Evolutionary conservation across 2,113 vertebrate genomes (phyloP).

Genomic region (Upupa epops): DNA sequence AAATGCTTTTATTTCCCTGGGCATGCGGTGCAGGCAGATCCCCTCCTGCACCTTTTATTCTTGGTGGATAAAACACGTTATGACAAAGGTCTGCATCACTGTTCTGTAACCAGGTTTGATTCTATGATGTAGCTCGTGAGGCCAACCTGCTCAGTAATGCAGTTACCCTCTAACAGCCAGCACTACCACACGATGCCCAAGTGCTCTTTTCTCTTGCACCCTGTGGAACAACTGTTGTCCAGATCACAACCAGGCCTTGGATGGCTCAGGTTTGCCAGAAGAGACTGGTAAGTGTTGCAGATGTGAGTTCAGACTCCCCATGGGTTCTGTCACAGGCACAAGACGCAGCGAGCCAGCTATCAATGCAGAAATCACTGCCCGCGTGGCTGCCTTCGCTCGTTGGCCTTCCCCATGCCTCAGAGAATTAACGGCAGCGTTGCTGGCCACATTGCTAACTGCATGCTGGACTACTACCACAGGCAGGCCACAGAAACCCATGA

Average conservation of each 20-base stretch:
- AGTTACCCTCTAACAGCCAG: neutral
- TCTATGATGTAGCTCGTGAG: neutral
- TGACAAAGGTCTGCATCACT: neutral
- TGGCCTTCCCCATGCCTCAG: neutral
- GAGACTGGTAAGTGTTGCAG: neutral
- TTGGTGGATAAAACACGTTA: neutral
- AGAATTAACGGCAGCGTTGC: neutral
- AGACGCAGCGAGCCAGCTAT: neutral
- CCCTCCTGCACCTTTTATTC: no score
- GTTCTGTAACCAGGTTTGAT: neutral
- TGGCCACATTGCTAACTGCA: neutral
- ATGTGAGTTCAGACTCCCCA: neutral
- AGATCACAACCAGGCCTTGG: neutral
- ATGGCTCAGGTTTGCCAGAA: neutral
- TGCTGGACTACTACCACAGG: neutral
- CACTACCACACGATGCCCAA: no score
- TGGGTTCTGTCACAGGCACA: neutral
- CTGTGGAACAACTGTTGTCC: neutral
- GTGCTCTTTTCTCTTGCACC: neutral
- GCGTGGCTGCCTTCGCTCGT: neutral
- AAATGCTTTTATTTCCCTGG: no score
- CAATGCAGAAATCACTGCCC: neutral
- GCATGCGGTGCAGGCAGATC: no score
- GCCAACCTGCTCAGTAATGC: neutral
- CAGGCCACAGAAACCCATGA: neutral